phyloP scores from a whole-genome alignment of 2,113 vertebrate genomes.

The Mirza zaza region DNA sequence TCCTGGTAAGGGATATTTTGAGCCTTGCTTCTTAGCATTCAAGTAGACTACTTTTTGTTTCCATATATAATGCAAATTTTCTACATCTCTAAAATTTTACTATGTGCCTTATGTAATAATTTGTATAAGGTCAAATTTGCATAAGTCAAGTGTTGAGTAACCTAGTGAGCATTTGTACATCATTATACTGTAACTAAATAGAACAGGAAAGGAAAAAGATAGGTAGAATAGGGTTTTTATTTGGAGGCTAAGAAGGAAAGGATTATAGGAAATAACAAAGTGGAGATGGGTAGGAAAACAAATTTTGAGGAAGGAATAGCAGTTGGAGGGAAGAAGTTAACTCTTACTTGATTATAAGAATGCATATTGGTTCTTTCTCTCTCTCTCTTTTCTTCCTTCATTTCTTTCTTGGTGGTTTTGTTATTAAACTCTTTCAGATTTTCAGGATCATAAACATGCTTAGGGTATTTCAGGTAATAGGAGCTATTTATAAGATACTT shows the following conservation, averaged over 20 bases:
- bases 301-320: not conserved
- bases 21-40: not conserved
- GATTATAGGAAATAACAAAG: not conserved
- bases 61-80: not conserved
- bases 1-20: not conserved
- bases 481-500: constrained; percentile 1
- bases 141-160: not conserved
- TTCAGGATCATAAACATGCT: not conserved
- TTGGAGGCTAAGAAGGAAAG: not conserved
- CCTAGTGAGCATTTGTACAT: not conserved
- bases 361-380: not conserved
- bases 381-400: not conserved
- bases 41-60: constrained; percentile 30
- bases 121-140: constrained; percentile 5
- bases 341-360: not conserved
- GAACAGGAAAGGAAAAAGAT: not conserved
- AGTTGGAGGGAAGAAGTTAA: not conserved
- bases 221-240: not conserved
- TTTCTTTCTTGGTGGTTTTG: not conserved
- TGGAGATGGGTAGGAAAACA: not conserved
- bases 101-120: constrained; percentile 4
- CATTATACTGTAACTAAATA: not conserved
- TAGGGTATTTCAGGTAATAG: not conserved
- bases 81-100: constrained; percentile 11
- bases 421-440: not conserved